Evolutionary conservation across 2,888 invertebrate genomes (phyloP), one percentile per base, ranked within the genome.

Genomic region (Cosmopolites sordidus): DNA sequence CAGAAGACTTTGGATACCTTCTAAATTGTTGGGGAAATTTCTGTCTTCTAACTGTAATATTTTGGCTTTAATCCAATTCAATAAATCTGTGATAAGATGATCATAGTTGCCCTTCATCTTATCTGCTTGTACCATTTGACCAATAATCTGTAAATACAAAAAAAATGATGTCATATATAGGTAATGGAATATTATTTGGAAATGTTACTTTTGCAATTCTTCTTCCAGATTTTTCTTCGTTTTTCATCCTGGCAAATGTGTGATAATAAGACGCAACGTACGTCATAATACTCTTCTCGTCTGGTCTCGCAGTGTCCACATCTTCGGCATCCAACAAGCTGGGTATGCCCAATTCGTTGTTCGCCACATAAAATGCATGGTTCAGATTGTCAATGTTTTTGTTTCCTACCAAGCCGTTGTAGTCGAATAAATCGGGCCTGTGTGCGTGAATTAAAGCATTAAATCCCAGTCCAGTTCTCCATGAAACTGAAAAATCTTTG

Each of bases 201-300:
- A 42, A 44, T 16, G 5, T 33, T 73, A 95, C 95, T 76, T 98
- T 99, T 37, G 96, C 97, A 69, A 99, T 97, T 71, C 98, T 83
- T 66, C 93, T 85, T 27, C 97, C 97, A 64, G 96, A 96, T 73
- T 97, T 98, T 78, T 93, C 91, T 71, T 98, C 98, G 70, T 92
- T 95, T 80, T 97, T 98, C 94, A 98, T 96, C 64, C 96, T 83
- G 40, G 98, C 97, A 78, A 99, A 99, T 51, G 97, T 96, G 77
- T 99, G 98, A 76, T 99, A 99, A 77, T 97, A 98, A 12, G 95
- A 94, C 1, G 98, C 97, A 30, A 99, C 96, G 73, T 99, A 99
- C 16, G 98, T 99, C 79, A 99, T 92, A 71, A 99, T 93, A 27
- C 96, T 96, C 76, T 97, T 98, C 78, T 99, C 99, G 72, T 98